These are phyloP conservation scores for Melanotaenia pygmaea DNA, from an alignment of 2,797 vertebrate species.

Conservation along the genomic window DNA sequence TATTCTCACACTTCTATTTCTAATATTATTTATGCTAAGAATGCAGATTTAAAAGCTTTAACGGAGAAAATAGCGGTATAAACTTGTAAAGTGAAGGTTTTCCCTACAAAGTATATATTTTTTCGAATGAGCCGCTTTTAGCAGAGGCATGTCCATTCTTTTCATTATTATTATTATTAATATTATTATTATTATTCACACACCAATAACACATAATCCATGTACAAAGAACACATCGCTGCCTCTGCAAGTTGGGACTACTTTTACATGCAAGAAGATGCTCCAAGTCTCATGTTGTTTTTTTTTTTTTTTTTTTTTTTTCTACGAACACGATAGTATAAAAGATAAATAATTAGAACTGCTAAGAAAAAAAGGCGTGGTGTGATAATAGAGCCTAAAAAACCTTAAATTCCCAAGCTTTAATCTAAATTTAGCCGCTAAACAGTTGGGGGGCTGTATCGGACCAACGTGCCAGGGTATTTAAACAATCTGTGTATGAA, in stretches of 20 bases:
- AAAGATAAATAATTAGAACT: neutral
- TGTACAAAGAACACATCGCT: slow-evolving; percentile 4
- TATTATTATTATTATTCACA: neutral
- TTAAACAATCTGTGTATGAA: slow-evolving; percentile 77
- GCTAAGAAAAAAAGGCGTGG: neutral
- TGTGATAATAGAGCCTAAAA: fast-evolving
- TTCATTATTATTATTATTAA: neutral
- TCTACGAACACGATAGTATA: neutral
- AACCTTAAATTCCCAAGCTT: neutral
- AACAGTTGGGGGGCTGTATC: slow-evolving; percentile 18
- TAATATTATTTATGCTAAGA: neutral
- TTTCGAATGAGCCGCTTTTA: no score
- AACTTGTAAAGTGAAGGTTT: neutral
- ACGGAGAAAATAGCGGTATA: neutral
- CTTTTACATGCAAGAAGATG: slow-evolving; percentile 32
- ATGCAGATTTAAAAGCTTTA: neutral
- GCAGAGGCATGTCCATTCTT: no score
- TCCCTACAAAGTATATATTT: neutral
- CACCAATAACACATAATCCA: neutral
- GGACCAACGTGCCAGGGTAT: slow-evolving; percentile 60
- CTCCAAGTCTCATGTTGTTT: neutral
- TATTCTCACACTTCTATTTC: neutral
- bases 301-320: no score
- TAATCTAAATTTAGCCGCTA: neutral
- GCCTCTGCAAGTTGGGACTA: slow-evolving; percentile 11